These are phyloP conservation scores for Sesia apiformis DNA, from an alignment of 2,888 invertebrate genomes.

Conservation along the genomic window DNA sequence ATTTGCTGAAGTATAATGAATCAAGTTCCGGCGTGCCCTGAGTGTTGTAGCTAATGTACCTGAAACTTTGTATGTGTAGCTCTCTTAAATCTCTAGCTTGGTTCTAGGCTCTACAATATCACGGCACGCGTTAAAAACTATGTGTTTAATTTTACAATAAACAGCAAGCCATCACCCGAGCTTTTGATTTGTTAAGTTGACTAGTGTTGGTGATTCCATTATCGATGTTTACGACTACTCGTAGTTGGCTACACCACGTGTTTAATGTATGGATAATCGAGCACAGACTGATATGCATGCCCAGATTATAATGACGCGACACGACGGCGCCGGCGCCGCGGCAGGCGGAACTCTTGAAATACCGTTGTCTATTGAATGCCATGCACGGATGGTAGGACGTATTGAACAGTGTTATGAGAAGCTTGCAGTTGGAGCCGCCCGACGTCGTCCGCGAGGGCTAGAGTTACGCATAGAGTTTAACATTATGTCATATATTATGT, in stretches of 20 bases:
- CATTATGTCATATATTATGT: slow-evolving; percentile 18
- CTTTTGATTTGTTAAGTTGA: slow-evolving; percentile 15
- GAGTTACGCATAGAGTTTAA: too few relatives aligned
- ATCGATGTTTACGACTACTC: slow-evolving; percentile 19
- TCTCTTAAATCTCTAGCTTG: neutral
- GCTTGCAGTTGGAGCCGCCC: too few relatives aligned
- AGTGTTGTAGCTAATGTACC: slow-evolving; percentile 19
- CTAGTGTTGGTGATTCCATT: slow-evolving; percentile 15
- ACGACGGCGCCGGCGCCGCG: too few relatives aligned
- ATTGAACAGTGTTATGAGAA: too few relatives aligned
- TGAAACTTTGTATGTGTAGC: neutral
- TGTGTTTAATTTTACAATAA: neutral
- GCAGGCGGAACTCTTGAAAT: too few relatives aligned
- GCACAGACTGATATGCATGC: slow-evolving; percentile 41
- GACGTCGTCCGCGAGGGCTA: too few relatives aligned
- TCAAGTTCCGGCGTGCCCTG: slow-evolving; percentile 18
- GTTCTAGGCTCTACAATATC: slow-evolving; percentile 12
- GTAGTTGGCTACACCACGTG: slow-evolving; percentile 6
- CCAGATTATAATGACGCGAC: slow-evolving; percentile 30
- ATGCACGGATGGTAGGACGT: too few relatives aligned
- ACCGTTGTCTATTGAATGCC: too few relatives aligned
- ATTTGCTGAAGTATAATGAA: too few relatives aligned
- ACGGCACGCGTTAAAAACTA: slow-evolving; percentile 16
- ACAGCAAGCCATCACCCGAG: slow-evolving; percentile 18
- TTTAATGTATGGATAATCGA: neutral